These are phyloP conservation scores for Acropora yongei DNA, from an alignment of 64 coral and sea anemone genomes.

Conservation along the genomic window DNA sequence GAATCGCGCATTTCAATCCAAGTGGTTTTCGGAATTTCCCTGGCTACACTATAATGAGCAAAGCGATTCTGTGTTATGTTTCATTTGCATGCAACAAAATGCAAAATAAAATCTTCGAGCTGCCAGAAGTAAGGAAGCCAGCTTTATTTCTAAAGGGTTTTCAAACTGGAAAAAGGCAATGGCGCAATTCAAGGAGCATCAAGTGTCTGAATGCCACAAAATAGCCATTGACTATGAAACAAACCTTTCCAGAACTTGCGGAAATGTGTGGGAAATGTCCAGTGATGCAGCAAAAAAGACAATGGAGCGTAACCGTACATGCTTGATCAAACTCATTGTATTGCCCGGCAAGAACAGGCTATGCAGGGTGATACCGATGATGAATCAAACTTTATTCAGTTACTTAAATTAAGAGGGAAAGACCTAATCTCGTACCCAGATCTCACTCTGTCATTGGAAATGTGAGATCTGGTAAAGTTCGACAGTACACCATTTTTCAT, in stretches of 20 bases:
- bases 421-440: too few species aligned
- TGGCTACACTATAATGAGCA: too few species aligned
- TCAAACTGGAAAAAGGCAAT: conserved; percentile 26
- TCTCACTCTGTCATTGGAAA: too few species aligned
- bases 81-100: conserved; percentile 33
- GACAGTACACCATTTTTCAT: too few species aligned
- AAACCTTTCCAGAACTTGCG: conserved; percentile 17
- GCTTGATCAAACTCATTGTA: neutral
- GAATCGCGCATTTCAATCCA: conserved; percentile 28
- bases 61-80: neutral
- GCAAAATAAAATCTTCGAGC: conserved; percentile 21
- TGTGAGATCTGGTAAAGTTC: too few species aligned
- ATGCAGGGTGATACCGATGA: too few species aligned
- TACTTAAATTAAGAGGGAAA: too few species aligned
- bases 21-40: conserved; percentile 38
- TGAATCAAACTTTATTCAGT: too few species aligned
- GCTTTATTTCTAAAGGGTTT: conserved; percentile 29
- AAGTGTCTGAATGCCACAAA: conserved; percentile 49
- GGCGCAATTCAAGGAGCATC: conserved; percentile 19
- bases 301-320: too few species aligned
- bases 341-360: too few species aligned
- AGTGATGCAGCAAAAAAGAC: conserved; percentile 4
- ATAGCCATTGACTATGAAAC: conserved; percentile 25
- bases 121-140: conserved; percentile 3
- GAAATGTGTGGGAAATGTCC: conserved; percentile 10